Evolutionary conservation across 2,888 invertebrate species (phyloP).

Genomic region (Rhogogaster chlorosoma): DNA sequence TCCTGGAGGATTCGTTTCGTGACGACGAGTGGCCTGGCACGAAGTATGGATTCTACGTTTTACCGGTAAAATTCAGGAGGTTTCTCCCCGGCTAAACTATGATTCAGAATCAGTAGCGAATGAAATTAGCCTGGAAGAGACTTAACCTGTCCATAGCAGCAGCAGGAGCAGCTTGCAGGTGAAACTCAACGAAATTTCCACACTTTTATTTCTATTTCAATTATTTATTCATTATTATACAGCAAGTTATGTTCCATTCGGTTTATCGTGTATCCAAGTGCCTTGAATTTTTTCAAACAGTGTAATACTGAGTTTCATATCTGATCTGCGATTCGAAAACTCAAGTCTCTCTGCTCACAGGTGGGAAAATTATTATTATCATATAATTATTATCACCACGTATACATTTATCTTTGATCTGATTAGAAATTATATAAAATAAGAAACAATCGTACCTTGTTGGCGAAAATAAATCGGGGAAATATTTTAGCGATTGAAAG

Average conservation of each 20-base stretch:
- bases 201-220: neutral
- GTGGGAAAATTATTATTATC: neutral
- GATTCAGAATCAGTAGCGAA: conserved; percentile 41
- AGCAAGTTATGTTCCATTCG: neutral
- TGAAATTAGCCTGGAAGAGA: conserved; percentile 28
- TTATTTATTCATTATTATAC: neutral
- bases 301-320: neutral
- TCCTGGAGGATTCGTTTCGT: conserved; percentile 32
- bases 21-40: conserved; percentile 50
- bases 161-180: neutral
- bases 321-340: neutral
- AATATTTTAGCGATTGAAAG: too few species aligned
- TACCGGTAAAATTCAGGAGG: conserved; percentile 7
- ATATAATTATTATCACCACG: neutral
- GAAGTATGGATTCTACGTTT: conserved; percentile 52
- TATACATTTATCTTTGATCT: neutral
- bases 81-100: neutral
- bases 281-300: neutral
- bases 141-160: neutral
- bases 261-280: neutral
- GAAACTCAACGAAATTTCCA: neutral
- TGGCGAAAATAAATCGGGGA: too few species aligned
- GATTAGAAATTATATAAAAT: neutral
- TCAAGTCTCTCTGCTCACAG: neutral
- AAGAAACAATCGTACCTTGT: neutral